Evolutionary conservation across 2,113 vertebrate species (phyloP).

Genomic region (Vulpes vulpes): DNA sequence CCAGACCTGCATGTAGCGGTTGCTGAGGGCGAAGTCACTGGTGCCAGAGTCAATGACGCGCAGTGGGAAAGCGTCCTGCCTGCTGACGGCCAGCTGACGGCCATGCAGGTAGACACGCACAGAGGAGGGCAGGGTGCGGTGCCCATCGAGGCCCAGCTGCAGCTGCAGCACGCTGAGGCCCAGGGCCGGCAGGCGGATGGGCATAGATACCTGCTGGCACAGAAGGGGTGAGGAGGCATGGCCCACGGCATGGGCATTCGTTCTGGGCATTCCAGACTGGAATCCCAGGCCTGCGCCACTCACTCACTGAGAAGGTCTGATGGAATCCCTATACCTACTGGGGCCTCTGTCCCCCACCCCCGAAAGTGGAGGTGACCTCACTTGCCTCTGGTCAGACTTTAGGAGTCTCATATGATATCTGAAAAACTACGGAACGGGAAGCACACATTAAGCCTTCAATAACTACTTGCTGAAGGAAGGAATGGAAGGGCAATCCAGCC

Average conservation of each 20-base stretch:
- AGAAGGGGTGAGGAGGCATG: accelerated
- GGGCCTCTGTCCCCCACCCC: not conserved
- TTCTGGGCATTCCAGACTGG: accelerated
- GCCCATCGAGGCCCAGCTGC: slow-evolving; percentile 89
- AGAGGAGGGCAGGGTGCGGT: slow-evolving; percentile 88
- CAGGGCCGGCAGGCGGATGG: slow-evolving; percentile 92
- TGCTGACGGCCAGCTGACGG: slow-evolving; percentile 80
- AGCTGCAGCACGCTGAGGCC: slow-evolving; percentile 94
- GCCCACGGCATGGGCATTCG: accelerated
- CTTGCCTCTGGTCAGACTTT: not conserved
- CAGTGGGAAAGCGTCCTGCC: slow-evolving; percentile 88
- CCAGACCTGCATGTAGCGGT: slow-evolving; percentile 93
- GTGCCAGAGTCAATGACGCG: slow-evolving; percentile 88
- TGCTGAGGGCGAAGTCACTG: slow-evolving; percentile 93
- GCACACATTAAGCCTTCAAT: not conserved
- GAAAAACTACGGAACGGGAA: not conserved
- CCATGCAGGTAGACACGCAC: slow-evolving; percentile 90
- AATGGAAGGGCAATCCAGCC: accelerated
- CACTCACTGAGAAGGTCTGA: not conserved
- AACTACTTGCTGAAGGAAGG: not conserved
- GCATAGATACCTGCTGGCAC: slow-evolving; percentile 91
- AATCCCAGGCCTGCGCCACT: not conserved
- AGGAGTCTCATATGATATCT: not conserved
- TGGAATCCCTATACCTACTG: not conserved
- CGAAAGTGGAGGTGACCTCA: not conserved